A percentile compares a stretch with the other conserved stretches of the same genome.
phyloP scores from a whole-genome alignment of 1,140 invertebrate genomes.

The Drosophila jambulina region DNA sequence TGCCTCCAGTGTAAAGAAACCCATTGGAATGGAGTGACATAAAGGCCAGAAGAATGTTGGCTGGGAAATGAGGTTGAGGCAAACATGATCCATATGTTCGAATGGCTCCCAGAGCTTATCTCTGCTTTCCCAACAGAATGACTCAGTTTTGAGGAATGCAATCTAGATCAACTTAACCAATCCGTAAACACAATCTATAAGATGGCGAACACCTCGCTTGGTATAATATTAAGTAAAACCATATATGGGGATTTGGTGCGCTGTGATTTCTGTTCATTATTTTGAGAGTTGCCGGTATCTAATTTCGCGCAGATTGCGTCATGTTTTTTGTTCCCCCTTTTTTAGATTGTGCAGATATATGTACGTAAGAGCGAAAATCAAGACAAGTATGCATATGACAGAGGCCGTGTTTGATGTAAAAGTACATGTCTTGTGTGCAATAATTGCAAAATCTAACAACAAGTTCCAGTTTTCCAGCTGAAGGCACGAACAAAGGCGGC shows the following conservation, averaged over 20 bases:
- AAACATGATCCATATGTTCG: constrained; percentile 43
- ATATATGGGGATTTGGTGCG: constrained; percentile 10
- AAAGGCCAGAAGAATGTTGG: constrained; percentile 24
- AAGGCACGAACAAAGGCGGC: constrained; percentile 27
- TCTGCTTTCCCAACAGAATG: constrained; percentile 26
- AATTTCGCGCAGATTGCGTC: constrained; percentile 56
- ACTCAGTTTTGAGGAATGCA: constrained; percentile 21
- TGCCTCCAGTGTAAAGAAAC: constrained; percentile 17
- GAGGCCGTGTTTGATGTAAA: constrained; percentile 23
- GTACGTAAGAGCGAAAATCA: neutral
- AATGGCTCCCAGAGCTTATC: constrained; percentile 22
- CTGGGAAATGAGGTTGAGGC: constrained; percentile 39
- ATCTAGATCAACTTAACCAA: constrained; percentile 8
- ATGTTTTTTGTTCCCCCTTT: constrained; percentile 22
- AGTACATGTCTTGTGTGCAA: constrained; percentile 11
- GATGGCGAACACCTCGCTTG: constrained; percentile 13
- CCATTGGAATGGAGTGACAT: constrained; percentile 18
- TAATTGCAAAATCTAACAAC: constrained; percentile 54
- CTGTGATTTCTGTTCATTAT: constrained; percentile 43
- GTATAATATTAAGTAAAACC: constrained; percentile 16
- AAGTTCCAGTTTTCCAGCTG: constrained; percentile 42
- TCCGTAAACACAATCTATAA: constrained; percentile 20
- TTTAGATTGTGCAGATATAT: constrained; percentile 51
- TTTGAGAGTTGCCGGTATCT: constrained; percentile 48
- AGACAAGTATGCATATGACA: constrained; percentile 44